Evolutionary conservation across 2,113 vertebrate species (phyloP).

Genomic region (Thamnaconus septentrionalis): DNA sequence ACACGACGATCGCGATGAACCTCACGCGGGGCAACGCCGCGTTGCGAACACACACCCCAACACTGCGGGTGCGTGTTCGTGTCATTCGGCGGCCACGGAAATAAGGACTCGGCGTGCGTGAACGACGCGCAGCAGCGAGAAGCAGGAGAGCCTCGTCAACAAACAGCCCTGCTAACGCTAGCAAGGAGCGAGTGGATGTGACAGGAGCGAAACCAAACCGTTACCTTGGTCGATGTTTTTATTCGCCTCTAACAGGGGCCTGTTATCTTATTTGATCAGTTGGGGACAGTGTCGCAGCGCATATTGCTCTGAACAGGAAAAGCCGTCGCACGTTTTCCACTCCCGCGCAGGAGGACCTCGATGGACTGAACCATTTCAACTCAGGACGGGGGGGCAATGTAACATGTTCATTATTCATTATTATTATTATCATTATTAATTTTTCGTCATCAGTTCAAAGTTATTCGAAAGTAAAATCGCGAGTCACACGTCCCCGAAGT

Average conservation of each 20-base stretch:
- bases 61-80: neutral
- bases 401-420: no score
- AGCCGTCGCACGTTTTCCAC: slow-evolving; percentile 59
- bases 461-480: no score
- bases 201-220: neutral
- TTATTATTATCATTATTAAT: no score
- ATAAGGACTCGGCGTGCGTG: no score
- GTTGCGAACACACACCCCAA: neutral
- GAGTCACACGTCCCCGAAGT: no score
- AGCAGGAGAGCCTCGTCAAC: slow-evolving; percentile 6
- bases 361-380: slow-evolving; percentile 48
- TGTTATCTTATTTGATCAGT: no score
- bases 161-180: slow-evolving; percentile 21
- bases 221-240: neutral
- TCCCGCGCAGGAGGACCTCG: slow-evolving; percentile 67
- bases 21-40: neutral
- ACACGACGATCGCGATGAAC: slow-evolving; percentile 4
- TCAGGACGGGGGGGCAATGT: neutral
- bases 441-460: no score
- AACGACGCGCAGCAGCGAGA: neutral
- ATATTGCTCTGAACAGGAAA: slow-evolving; percentile 5
- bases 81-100: neutral
- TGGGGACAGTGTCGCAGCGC: neutral
- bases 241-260: accelerated
- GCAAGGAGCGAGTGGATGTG: neutral